Evolutionary conservation across 2,113 vertebrate genomes (phyloP).

Genomic region (Centrocercus urophasianus): DNA sequence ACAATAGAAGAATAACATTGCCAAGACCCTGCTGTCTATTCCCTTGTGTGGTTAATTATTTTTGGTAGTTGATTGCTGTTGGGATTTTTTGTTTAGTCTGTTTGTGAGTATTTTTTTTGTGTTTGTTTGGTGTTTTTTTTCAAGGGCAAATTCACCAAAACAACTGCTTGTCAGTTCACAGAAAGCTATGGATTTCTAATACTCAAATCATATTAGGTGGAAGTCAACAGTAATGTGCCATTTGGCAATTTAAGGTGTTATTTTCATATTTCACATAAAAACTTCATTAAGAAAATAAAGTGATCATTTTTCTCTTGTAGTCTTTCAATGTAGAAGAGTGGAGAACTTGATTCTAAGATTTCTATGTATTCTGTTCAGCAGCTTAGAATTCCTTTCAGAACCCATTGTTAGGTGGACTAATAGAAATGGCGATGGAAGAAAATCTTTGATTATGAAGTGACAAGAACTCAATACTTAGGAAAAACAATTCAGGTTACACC

Average conservation of each 20-base stretch:
- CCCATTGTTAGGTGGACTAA: not conserved
- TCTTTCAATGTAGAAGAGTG: not conserved
- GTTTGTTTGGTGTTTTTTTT: not conserved
- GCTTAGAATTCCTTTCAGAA: not conserved
- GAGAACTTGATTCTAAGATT: not conserved
- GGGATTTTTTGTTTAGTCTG: not conserved
- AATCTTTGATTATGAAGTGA: not conserved
- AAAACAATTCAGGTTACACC: not conserved
- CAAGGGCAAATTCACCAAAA: not conserved
- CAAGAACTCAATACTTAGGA: not conserved
- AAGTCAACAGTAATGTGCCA: not conserved
- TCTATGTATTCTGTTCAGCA: not conserved
- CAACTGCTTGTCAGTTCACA: not conserved
- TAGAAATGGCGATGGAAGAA: not conserved
- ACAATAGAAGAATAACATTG: slow-evolving; percentile 12
- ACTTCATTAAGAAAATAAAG: not conserved
- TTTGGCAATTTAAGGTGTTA: not conserved
- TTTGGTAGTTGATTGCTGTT: not conserved
- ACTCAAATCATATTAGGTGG: not conserved
- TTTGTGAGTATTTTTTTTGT: not conserved
- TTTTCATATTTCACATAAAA: not conserved
- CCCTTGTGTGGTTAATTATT: slow-evolving; percentile 24
- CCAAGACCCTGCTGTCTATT: slow-evolving; percentile 14
- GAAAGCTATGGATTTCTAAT: slow-evolving; percentile 1
- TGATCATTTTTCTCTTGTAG: not conserved